A percentile compares a stretch with the other conserved stretches of the same genome.
phyloP scores from a whole-genome alignment of 2,797 vertebrate species.

The Spatula clypeata region DNA sequence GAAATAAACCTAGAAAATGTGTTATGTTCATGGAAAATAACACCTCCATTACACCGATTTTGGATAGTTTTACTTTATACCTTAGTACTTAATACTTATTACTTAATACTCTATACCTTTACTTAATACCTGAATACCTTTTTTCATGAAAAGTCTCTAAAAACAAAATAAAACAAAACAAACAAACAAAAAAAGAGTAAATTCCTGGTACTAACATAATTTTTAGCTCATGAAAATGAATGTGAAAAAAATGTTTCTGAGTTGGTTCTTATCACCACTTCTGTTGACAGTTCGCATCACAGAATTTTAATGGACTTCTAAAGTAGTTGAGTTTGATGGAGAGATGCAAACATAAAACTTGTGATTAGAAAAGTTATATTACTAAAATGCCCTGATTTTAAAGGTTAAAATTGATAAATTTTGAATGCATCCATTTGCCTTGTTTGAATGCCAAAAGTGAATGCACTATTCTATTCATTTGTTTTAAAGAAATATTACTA shows the following conservation, averaged over 20 bases:
- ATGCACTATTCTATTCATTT: background rate
- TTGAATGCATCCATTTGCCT: background rate
- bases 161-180: background rate
- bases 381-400: background rate
- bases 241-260: background rate
- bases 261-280: background rate
- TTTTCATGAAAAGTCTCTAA: background rate
- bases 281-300: background rate
- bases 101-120: too few relatives aligned
- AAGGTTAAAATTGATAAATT: background rate
- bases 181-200: background rate
- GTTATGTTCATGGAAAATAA: background rate
- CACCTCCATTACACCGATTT: background rate
- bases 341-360: background rate
- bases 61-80: background rate
- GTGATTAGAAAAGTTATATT: background rate
- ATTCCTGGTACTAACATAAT: background rate
- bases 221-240: background rate
- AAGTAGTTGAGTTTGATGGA: background rate
- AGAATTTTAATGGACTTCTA: background rate
- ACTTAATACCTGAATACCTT: fast-evolving
- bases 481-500: background rate
- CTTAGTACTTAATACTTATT: too few relatives aligned
- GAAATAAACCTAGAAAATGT: background rate
- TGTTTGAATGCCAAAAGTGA: background rate